Conservation (phyloP, 2,113 vertebrate species). For the Colius striatus region DNA sequence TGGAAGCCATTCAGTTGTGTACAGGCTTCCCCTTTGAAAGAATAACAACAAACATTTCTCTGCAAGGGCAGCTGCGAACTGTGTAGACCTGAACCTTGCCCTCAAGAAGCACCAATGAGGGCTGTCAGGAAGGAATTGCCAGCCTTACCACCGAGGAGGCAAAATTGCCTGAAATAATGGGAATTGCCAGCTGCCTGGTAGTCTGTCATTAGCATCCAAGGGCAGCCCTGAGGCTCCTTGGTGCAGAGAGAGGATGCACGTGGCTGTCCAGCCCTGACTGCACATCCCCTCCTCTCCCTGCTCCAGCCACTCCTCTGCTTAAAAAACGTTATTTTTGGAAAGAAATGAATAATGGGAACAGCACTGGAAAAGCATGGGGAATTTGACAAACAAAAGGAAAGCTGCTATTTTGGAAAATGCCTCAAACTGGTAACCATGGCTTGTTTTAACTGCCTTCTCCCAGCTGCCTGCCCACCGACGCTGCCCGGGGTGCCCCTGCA, state of each 20-base stretch:
- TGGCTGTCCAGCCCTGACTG: background rate
- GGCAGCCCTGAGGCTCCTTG: accelerated
- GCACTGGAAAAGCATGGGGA: background rate
- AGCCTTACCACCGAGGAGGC: background rate
- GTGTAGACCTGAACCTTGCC: background rate
- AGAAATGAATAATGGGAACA: conserved; percentile 23
- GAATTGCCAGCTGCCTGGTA: background rate
- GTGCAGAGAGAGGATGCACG: accelerated
- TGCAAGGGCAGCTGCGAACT: background rate
- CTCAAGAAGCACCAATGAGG: background rate
- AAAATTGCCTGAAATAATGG: background rate
- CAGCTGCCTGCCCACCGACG: background rate
- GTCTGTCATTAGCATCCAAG: background rate
- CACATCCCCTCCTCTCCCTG: background rate
- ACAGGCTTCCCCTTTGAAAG: background rate
- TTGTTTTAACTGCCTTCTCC: background rate
- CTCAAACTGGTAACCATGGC: background rate
- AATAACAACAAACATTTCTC: background rate
- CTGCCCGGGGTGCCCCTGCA: accelerated
- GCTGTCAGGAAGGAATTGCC: background rate
- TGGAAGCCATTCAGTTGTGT: accelerated
- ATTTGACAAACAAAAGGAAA: conserved; percentile 54
- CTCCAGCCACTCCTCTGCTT: background rate
- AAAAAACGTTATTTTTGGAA: conserved; percentile 46
- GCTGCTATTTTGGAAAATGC: conserved; percentile 1